These are phyloP conservation scores for Lepilemur septentrionalis DNA, from an alignment of 2,797 vertebrate species.

Conservation along the genomic window DNA sequence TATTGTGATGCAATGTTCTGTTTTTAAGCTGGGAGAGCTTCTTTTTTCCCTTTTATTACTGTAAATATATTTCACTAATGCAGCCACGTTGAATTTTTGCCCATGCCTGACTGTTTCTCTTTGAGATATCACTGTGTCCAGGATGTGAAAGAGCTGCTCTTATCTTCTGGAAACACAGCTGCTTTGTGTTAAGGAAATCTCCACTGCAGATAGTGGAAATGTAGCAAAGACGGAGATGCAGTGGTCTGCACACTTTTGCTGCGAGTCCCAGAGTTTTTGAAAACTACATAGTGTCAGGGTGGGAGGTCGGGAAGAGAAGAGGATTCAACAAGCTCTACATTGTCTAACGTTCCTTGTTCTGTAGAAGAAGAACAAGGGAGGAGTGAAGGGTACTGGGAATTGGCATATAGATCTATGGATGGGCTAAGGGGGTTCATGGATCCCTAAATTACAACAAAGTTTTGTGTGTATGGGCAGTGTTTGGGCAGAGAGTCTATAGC, in stretches of 20 bases:
- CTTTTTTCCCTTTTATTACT: constrained; percentile 18
- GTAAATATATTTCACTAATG: not conserved
- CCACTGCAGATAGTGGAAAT: not conserved
- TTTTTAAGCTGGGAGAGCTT: not conserved
- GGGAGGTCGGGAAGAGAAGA: not conserved
- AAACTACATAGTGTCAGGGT: not conserved
- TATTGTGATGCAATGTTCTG: not conserved
- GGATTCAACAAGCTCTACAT: not conserved
- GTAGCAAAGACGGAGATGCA: not conserved
- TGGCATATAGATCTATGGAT: not conserved
- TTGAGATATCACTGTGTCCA: not conserved
- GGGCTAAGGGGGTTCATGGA: not conserved
- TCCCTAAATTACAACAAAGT: not conserved
- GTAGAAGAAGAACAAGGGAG: not conserved
- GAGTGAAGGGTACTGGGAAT: not conserved
- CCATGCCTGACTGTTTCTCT: not conserved
- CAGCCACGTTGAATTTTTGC: not conserved
- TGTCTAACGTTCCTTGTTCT: not conserved
- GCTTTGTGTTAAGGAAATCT: constrained; percentile 32
- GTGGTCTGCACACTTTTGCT: not conserved
- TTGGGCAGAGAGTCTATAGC: not conserved
- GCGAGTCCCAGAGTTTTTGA: not conserved
- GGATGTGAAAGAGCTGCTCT: not conserved
- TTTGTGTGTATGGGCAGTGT: not conserved
- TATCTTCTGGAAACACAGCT: constrained; percentile 46